Base-by-base conservation (phyloP, 2,113 vertebrate species). In the Ramphastos sulfuratus region DNA sequence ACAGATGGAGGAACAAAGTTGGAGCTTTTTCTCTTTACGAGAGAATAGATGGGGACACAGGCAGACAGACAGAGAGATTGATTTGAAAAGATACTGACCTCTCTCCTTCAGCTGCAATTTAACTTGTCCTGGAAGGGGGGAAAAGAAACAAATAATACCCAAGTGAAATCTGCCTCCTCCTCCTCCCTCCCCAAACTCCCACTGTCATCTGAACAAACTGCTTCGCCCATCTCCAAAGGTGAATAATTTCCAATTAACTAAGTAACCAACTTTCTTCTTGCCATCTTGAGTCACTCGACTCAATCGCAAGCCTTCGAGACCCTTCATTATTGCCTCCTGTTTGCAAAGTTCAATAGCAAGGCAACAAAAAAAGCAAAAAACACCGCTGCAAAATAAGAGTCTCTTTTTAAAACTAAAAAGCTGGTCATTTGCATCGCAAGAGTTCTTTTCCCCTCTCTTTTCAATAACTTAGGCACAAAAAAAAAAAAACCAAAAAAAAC, bases 341-440 rank as follows among this genome's bases (percentile, higher is more conserved):
- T 96, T 97, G 93, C 95, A 89, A 97, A 97, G 94, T 96, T 97
- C 93, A 97, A 96, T 95, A 94, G 96, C 74, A 81, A 95, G 76
- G 92, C 92, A 67, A 85, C 84, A 85, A 79, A 52, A 52, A 52
- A 24, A 23, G 18, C 50, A 25, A 52, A 93, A 91, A 86, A 89
- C 48, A 59, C 95, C 91, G 91, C 83, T 97, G 94, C 96, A 98
- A 97, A 98, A 97, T 97, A 97, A 97, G 73, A 97, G 96, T 97
- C 96, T 96, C 95, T 93, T 81, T 88, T 92, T 90, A 94, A 95
- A 93, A 88, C 90, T 89, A 91, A 86, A 93, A 76, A 92, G 56
- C 33, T 78, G 82, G 44, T 83, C 88, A 80, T 96, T 77, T 82
- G 78, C 84, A 58, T 87, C 44, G 48, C 42, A 63, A 85, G 15